These are phyloP conservation scores for Notiomystis cincta DNA, from an alignment of 2,113 vertebrate genomes.

Conservation along the genomic window DNA sequence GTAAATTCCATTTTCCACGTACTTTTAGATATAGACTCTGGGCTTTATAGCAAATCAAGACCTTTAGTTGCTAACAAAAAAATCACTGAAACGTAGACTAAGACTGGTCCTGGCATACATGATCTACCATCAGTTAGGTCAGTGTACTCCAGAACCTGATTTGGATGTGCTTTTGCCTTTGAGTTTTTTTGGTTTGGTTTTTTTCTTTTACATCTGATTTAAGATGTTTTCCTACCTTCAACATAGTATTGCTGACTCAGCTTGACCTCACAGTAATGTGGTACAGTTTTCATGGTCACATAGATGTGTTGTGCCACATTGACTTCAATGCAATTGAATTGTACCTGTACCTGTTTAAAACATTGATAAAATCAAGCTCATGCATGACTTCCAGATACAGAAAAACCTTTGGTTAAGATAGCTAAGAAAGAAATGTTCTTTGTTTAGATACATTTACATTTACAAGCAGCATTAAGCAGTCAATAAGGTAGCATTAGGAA, in stretches of 20 bases:
- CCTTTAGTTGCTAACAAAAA: background rate
- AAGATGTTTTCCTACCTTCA: constrained; percentile 73
- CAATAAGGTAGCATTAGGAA: background rate
- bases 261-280: constrained; percentile 78
- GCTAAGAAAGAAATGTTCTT: background rate
- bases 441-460: background rate
- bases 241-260: constrained; percentile 71
- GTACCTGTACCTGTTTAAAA: constrained; percentile 77
- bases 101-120: background rate
- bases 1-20: background rate
- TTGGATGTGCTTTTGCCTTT: background rate
- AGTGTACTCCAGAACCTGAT: background rate
- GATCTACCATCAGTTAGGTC: background rate
- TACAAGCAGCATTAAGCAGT: background rate
- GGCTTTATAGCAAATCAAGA: background rate
- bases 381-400: background rate
- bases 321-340: constrained; percentile 80
- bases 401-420: background rate
- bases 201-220: background rate
- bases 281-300: constrained; percentile 80
- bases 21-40: background rate
- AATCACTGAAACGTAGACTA: background rate
- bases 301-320: constrained; percentile 72
- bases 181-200: background rate
- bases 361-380: background rate